Conservation (phyloP, 2,888 invertebrate genomes). For the Cheilosia grossa region DNA sequence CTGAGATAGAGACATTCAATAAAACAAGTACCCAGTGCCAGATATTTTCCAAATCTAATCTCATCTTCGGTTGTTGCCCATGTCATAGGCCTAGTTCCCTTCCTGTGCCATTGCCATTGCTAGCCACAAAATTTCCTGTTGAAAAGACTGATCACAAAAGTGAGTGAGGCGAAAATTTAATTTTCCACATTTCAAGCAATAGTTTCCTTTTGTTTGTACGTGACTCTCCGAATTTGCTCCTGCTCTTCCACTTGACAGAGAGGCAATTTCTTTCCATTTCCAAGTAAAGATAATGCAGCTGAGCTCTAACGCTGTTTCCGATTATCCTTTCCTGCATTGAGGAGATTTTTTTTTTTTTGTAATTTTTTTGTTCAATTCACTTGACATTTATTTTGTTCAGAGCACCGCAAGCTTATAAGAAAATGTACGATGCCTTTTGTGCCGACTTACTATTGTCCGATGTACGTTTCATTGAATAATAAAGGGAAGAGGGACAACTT, state of each 20-base stretch:
- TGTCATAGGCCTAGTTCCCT: not conserved
- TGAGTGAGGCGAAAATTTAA: constrained; percentile 25
- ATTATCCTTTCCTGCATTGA: constrained; percentile 43
- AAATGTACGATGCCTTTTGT: constrained; percentile 14
- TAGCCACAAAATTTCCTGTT: not conserved
- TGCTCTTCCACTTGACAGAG: not conserved
- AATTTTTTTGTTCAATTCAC: constrained; percentile 29
- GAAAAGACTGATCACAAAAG: constrained; percentile 7
- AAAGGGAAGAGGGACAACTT: constrained; percentile 27
- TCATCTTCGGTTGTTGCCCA: too few species aligned
- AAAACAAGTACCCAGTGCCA: too few species aligned
- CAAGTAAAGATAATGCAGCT: constrained; percentile 18
- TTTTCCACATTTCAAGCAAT: constrained; percentile 36
- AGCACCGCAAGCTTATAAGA: constrained; percentile 37
- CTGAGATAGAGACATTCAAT: too few species aligned
- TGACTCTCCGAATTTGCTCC: constrained; percentile 7
- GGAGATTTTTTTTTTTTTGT: constrained; percentile 8
- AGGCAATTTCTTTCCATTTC: constrained; percentile 15
- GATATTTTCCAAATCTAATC: too few species aligned
- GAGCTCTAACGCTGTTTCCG: not conserved
- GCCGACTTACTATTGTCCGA: constrained; percentile 49
- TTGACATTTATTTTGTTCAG: constrained; percentile 47
- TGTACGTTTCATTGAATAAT: constrained; percentile 68
- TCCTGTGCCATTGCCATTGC: too few species aligned
- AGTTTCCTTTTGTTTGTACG: constrained; percentile 25